Conservation (phyloP, 2,113 vertebrate species). For the Arizona elegans region DNA sequence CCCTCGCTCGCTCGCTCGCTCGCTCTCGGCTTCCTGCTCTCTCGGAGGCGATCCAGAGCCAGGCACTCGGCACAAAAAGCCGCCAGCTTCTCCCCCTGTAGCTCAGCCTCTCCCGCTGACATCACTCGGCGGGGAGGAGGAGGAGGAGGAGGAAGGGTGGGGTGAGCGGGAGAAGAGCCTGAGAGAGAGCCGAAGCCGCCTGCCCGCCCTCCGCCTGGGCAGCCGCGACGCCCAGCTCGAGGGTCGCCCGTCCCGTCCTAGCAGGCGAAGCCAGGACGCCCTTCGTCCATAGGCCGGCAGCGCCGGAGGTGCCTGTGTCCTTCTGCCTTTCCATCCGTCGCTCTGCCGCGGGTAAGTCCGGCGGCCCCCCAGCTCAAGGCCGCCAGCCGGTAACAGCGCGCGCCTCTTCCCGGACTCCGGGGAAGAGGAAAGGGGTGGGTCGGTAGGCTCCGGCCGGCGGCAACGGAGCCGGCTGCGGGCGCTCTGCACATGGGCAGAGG, state of each 20-base stretch:
- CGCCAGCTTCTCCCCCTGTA: not conserved
- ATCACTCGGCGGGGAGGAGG: not conserved
- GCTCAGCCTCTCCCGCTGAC: not conserved
- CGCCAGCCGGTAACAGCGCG: not conserved
- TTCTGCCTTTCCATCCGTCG: slow-evolving; percentile 47
- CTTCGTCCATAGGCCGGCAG: not conserved
- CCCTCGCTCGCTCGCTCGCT: not conserved
- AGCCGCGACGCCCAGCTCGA: not conserved
- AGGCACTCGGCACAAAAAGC: not conserved
- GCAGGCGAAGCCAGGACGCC: not conserved
- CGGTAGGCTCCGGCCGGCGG: not conserved
- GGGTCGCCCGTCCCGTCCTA: not conserved
- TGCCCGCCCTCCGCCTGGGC: not conserved
- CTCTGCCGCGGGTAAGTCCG: slow-evolving; percentile 39
- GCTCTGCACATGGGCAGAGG: not conserved
- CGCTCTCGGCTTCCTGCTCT: not conserved
- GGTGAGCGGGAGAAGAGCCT: not conserved
- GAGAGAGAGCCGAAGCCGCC: not conserved
- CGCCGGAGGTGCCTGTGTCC: not conserved
- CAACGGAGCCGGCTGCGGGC: not conserved
- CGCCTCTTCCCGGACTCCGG: not conserved
- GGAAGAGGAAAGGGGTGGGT: not conserved
- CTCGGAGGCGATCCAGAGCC: not conserved
- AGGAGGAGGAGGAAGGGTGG: not conserved
- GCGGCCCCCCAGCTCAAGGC: not conserved